Evolutionary conservation across 2,113 vertebrate genomes (phyloP).

Genomic region (Solea senegalensis): DNA sequence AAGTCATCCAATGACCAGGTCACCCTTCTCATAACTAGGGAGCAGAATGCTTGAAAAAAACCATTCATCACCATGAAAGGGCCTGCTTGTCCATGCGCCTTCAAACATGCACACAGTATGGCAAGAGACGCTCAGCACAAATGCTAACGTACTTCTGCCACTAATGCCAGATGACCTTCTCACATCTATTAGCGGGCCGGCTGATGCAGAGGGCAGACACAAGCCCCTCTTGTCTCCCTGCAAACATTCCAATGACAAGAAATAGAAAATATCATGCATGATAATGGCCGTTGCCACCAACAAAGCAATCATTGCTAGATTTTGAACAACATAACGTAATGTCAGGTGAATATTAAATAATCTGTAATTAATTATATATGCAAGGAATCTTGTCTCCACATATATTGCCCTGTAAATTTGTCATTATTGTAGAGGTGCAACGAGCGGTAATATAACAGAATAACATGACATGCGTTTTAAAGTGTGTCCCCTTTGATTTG

Average conservation of each 20-base stretch:
- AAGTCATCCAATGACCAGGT: slow-evolving; percentile 99
- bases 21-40: slow-evolving; percentile 99
- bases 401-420: slow-evolving; percentile 55
- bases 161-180: slow-evolving; percentile 98
- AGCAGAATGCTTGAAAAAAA: slow-evolving; percentile 99
- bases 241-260: slow-evolving; percentile 80
- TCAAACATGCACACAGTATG: slow-evolving; percentile 96
- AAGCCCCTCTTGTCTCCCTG: slow-evolving; percentile 78
- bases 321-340: slow-evolving; percentile 61
- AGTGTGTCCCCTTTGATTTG: slow-evolving; percentile 82
- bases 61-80: slow-evolving; percentile 99
- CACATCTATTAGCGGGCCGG: slow-evolving; percentile 90
- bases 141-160: slow-evolving; percentile 97
- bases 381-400: slow-evolving; percentile 51
- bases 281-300: slow-evolving; percentile 70
- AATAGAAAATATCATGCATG: slow-evolving; percentile 80
- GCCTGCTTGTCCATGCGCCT: slow-evolving; percentile 95
- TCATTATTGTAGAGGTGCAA: slow-evolving; percentile 55
- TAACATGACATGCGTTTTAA: slow-evolving; percentile 80
- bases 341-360: slow-evolving; percentile 67
- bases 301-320: slow-evolving; percentile 47
- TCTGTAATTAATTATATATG: slow-evolving; percentile 60
- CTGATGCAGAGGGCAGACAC: slow-evolving; percentile 82
- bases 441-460: slow-evolving; percentile 71
- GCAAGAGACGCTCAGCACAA: slow-evolving; percentile 93